phyloP scores from a whole-genome alignment of 1,140 invertebrate genomes.

The Lysiphlebus fabarum region DNA sequence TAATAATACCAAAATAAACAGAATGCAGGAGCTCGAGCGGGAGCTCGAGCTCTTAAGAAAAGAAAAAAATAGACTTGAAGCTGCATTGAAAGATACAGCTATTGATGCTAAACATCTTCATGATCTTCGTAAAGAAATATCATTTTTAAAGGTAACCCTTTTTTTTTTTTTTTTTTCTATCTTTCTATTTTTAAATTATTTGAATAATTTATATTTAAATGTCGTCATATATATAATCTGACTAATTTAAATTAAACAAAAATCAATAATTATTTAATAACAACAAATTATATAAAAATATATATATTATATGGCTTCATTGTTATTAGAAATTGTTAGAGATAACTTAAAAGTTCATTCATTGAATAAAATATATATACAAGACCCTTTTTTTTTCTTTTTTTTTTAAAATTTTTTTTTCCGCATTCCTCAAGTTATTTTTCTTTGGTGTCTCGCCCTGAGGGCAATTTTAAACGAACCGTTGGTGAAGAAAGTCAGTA shows the following conservation, averaged over 20 bases:
- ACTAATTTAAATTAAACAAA: too few species aligned
- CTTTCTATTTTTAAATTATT: too few species aligned
- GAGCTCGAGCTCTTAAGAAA: constrained; percentile 44
- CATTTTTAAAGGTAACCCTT: constrained; percentile 45
- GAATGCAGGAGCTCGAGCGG: constrained; percentile 48
- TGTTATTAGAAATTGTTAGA: too few species aligned
- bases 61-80: constrained; percentile 41
- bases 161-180: constrained; percentile 12
- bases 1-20: constrained; percentile 30
- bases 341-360: too few species aligned
- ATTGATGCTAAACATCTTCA: constrained; percentile 34
- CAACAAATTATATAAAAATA: too few species aligned
- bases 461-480: not conserved
- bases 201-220: too few species aligned
- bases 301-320: too few species aligned
- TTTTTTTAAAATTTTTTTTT: constrained; percentile 7
- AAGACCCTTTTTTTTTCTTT: constrained; percentile 32
- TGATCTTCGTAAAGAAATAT: constrained; percentile 42
- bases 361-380: constrained; percentile 38
- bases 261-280: too few species aligned
- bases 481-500: not conserved
- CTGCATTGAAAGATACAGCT: constrained; percentile 34
- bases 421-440: constrained; percentile 9
- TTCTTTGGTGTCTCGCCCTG: not conserved
- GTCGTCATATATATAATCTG: too few species aligned